Evolutionary conservation across 35 echinoderm and acorn worm species (phyloP), one percentile per base, ranked within the genome.

Genomic region (Anneissia japonica): DNA sequence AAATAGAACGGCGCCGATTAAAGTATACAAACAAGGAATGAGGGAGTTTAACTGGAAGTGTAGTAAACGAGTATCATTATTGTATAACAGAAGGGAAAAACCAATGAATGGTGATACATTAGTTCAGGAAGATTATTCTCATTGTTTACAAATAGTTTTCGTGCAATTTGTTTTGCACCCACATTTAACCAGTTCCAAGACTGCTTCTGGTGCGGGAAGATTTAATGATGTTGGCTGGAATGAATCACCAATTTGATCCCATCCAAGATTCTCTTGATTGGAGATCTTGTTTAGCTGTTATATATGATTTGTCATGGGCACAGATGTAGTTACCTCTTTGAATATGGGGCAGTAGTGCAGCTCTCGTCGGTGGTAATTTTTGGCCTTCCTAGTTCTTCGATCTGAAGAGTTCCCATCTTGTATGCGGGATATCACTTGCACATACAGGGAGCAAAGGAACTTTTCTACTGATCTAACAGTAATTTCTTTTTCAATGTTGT

Each of bases 121-220:
- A n/a, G n/a, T n/a, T n/a, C n/a, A n/a, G n/a, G n/a, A n/a, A n/a
- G n/a, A n/a, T n/a, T n/a, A n/a, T n/a, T n/a, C n/a, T n/a, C n/a
- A n/a, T n/a, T n/a, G n/a, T n/a, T n/a, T n/a, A n/a, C n/a, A n/a
- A n/a, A n/a, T n/a, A n/a, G n/a, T n/a, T n/a, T n/a, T 83, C 34
- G 81, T 83, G 41, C 40, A 83, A n/a, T 12, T 83, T 46, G 1
- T 83, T 43, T 83, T 17, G 40, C 81, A 83, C 4, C 81, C 40
- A 83, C 81, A 83, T 83, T 83, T 83, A 0, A 83, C 81, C 81
- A 83, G 41, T 34, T 83, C 36, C 81, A 83, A 43, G 36, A 83
- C 81, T 45, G 81, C 81, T 46, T 51, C 46, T 0, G 36, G 81
- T 45, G 10, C 81, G 3, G 40, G 81, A 46, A 9, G 41, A 83